Percentiles rank a stretch among this genome's conserved stretches.
Conservation (phyloP, 2,888 invertebrate species). For the Cryptus viduatorius region DNA sequence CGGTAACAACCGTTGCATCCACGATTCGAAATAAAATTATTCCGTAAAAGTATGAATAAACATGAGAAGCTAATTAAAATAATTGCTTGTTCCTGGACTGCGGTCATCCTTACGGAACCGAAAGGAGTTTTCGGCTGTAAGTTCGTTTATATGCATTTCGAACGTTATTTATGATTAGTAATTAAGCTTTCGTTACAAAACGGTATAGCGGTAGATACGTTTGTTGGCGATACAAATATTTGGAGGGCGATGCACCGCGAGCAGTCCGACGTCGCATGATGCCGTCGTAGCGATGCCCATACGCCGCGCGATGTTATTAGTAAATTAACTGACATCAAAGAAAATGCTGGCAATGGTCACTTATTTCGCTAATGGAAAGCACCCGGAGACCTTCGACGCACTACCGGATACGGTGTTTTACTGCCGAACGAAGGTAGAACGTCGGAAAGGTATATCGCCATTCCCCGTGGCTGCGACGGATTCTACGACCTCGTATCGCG, state of each 20-base stretch:
- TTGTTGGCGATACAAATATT: conserved; percentile 84
- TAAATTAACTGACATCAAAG: conserved; percentile 85
- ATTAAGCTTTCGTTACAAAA: conserved; percentile 76
- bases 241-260: conserved; percentile 77
- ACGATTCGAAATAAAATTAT: conserved; percentile 19
- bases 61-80: conserved; percentile 26
- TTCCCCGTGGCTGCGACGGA: neutral
- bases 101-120: neutral
- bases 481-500: neutral
- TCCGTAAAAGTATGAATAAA: neutral
- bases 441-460: neutral
- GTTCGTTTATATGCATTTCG: neutral
- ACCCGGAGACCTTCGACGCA: conserved; percentile 59
- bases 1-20: conserved; percentile 12
- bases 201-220: conserved; percentile 72
- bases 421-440: conserved; percentile 38
- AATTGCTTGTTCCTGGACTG: neutral
- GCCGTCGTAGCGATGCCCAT: conserved; percentile 65
- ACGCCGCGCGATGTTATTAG: conserved; percentile 82
- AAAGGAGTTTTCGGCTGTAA: neutral
- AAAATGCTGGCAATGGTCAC: conserved; percentile 83
- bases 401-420: conserved; percentile 32
- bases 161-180: conserved; percentile 72
- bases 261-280: conserved; percentile 59
- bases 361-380: conserved; percentile 81